Base-by-base conservation (phyloP, 1,140 invertebrate genomes). In the Anastrepha obliqua region DNA sequence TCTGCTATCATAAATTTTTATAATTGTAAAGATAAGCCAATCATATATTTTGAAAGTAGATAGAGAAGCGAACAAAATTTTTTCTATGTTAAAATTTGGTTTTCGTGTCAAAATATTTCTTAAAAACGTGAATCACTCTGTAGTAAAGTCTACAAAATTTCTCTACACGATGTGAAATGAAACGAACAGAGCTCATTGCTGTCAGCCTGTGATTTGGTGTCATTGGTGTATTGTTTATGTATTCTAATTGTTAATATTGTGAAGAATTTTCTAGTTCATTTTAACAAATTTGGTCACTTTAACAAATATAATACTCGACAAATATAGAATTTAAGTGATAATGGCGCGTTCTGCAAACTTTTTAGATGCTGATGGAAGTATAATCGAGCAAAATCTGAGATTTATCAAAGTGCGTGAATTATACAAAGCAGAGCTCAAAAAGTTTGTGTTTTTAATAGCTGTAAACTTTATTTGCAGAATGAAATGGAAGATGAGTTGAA, bases 341-440 rank as follows among this genome's bases (percentile, higher is more conserved):
- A 92, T 92, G 91, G 65, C 91, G 39, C 89, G 89, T n/a, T 90
- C 89, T 62, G 85, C 86, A 5, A 92, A 92, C 88, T 92, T 90
- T 70, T 86, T 92, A 0, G 92, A 92, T 81, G 89, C 89, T 86
- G 91, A 90, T 87, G 90, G 90, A 47, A 92, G 91, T 87, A 93
- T 94, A 87, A 90, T 94, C 6, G 94, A 94, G 59, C 91, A 93
- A n/a, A 94, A 94, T 89, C 89, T 94, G 86, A 90, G 90, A 47
- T 91, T 94, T 88, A 91, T 93, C 3, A 89, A 91, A 85, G 94
- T 94, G 92, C 91, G 91, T 90, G 29, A 29, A 29, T 29, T 29
- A 29, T 29, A 29, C 29, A 29, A 55, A 55, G 51, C 6, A 55
- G 51, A 11, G 2, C 6, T 6, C 51, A 11, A 1, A 55, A 55